Conservation (phyloP, 2,797 vertebrate species). For the Urophycis tenuis region DNA sequence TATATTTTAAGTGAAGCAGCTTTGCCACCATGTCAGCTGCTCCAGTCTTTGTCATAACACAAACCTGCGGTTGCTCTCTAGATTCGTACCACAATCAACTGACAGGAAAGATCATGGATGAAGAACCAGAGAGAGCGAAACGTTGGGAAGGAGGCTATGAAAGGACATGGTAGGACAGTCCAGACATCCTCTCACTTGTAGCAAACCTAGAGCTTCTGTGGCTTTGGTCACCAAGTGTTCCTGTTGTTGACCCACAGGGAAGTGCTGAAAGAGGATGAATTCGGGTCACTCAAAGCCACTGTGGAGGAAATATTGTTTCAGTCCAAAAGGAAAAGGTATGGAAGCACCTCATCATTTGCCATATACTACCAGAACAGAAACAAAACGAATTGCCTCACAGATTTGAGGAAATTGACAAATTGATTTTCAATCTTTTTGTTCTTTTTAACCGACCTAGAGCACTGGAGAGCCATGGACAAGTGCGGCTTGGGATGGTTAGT, state of each 20-base stretch:
- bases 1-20: no score
- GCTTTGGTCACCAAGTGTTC: not conserved
- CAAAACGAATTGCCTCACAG: not conserved
- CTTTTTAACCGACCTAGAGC: slow-evolving; percentile 63
- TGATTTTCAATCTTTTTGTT: not conserved
- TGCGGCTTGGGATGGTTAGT: slow-evolving; percentile 94
- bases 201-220: not conserved
- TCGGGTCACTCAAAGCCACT: slow-evolving; percentile 88
- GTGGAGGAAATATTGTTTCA: slow-evolving; percentile 95
- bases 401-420: not conserved
- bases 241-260: slow-evolving; percentile 70
- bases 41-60: no score
- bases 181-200: not conserved
- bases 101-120: slow-evolving; percentile 77
- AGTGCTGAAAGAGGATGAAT: slow-evolving; percentile 93
- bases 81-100: not conserved
- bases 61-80: not conserved
- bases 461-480: slow-evolving; percentile 85
- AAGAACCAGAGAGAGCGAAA: slow-evolving; percentile 90
- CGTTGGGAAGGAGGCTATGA: slow-evolving; percentile 98
- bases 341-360: not conserved
- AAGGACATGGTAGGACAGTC: slow-evolving; percentile 83
- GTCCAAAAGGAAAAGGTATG: slow-evolving; percentile 89
- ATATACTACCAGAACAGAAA: not conserved
- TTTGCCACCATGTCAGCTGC: no score